Base-by-base conservation (phyloP, 2,797 vertebrate genomes). In the Pseudochaenichthys georgianus region DNA sequence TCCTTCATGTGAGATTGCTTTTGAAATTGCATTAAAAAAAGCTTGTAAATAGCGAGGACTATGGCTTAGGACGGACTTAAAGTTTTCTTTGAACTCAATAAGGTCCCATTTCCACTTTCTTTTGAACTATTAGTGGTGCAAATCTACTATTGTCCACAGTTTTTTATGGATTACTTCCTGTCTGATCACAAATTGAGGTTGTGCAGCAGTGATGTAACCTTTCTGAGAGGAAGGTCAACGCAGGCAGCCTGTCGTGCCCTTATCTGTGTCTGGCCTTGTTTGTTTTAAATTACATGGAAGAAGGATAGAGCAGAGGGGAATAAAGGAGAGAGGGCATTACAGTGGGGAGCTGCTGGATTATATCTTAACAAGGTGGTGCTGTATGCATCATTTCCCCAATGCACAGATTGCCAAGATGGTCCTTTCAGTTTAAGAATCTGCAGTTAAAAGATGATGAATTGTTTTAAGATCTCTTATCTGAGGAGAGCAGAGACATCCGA, bases 261-360 rank as follows among this genome's bases (percentile, higher is more conserved):
- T 91, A 91, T 93, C 90, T 89, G 68, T 86, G 86, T 86, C 86
- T 84, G 86, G 86, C 87, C 86, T 81, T 92, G 87, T 93, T 92
- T 93, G 92, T 90, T 92, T 91, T 89, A 94, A 91, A 93, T 92
- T 87, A 91, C 91, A 89, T 64, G 83, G 89, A 88, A 85, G 86
- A 85, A 77, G 69, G 78, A 77, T 65, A 73, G 81, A 78, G 80
- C 70, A 85, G 71, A 80, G 77, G 80, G 87, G 89, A 90, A 89
- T 73, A 80, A 84, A 90, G 84, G 67, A 62, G 46, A 58, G 62
- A 47, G 64, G 71, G 62, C 80, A 81, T 81, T 72, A 81, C 83
- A 66, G 62, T 19, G 54, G 61, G 67, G 77, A 74, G 67, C 83
- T 4, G 66, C 70, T 77, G 78, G 82, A 84, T 88, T 77, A 62